Evolutionary conservation across 2,797 vertebrate species (phyloP).

Genomic region (Loris lydekkerianus): DNA sequence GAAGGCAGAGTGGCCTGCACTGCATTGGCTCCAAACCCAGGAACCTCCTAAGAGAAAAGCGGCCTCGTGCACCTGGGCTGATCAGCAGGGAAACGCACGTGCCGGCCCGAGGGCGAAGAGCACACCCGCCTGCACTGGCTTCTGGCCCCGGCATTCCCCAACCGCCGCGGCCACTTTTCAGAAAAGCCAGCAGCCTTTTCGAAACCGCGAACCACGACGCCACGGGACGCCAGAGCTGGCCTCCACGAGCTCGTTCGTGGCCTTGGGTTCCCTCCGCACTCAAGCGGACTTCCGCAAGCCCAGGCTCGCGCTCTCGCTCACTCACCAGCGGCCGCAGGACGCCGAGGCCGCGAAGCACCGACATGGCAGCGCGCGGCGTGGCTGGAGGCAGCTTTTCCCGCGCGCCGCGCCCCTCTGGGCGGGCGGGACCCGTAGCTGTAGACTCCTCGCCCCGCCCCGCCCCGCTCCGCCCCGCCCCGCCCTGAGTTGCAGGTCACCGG

Average conservation of each 20-base stretch:
- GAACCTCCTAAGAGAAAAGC: rapidly evolving
- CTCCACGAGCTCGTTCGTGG: rapidly evolving
- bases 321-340: background rate
- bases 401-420: background rate
- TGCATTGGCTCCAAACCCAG: rapidly evolving
- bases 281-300: rapidly evolving
- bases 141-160: background rate
- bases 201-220: background rate
- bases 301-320: too few species aligned
- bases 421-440: rapidly evolving
- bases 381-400: rapidly evolving
- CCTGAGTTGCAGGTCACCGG: rapidly evolving
- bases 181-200: background rate
- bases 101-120: rapidly evolving
- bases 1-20: background rate
- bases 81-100: rapidly evolving
- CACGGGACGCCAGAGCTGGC: background rate
- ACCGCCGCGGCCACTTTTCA: background rate
- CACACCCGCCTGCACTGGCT: rapidly evolving
- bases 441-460: rapidly evolving
- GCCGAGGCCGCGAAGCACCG: background rate
- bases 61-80: background rate
- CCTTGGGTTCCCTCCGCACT: background rate
- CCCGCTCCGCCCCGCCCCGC: background rate
- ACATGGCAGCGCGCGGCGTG: rapidly evolving